Percentiles rank a stretch among this genome's conserved stretches.
phyloP scores from a whole-genome alignment of 2,888 invertebrate genomes.

The Cryptus viduatorius region DNA sequence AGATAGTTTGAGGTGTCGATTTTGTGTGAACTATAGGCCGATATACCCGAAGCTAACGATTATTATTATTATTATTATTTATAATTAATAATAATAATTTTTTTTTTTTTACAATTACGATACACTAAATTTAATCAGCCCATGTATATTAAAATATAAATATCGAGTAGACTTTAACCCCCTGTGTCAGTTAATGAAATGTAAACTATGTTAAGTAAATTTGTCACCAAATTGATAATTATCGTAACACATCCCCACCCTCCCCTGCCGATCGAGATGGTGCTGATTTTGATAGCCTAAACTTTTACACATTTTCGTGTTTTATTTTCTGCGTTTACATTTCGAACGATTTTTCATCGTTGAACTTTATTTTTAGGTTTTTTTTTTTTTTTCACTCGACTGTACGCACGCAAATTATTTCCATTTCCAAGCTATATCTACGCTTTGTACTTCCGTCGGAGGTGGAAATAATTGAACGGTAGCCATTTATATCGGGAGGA shows the following conservation, averaged over 20 bases:
- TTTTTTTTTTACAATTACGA: constrained; percentile 71
- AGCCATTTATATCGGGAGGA: constrained; percentile 58
- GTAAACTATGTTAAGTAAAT: constrained; percentile 77
- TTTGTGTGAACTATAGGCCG: constrained; percentile 57
- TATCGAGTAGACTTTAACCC: constrained; percentile 79
- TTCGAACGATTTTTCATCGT: neutral
- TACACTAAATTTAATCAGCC: constrained; percentile 82
- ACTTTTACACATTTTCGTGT: constrained; percentile 37
- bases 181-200: constrained; percentile 75
- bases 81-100: constrained; percentile 61
- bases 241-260: constrained; percentile 28
- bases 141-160: constrained; percentile 83
- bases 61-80: constrained; percentile 17
- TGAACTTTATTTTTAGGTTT: constrained; percentile 12
- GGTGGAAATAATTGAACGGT: constrained; percentile 79
- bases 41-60: constrained; percentile 54
- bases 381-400: constrained; percentile 32
- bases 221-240: constrained; percentile 71
- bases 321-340: constrained; percentile 12
- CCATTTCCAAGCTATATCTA: constrained; percentile 82
- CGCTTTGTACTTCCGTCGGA: constrained; percentile 83
- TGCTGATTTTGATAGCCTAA: constrained; percentile 61
- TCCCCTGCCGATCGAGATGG: constrained; percentile 1
- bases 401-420: constrained; percentile 77
- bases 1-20: constrained; percentile 37